Evolutionary conservation across 2,797 vertebrate species (phyloP).

Genomic region (Tangara arthus): DNA sequence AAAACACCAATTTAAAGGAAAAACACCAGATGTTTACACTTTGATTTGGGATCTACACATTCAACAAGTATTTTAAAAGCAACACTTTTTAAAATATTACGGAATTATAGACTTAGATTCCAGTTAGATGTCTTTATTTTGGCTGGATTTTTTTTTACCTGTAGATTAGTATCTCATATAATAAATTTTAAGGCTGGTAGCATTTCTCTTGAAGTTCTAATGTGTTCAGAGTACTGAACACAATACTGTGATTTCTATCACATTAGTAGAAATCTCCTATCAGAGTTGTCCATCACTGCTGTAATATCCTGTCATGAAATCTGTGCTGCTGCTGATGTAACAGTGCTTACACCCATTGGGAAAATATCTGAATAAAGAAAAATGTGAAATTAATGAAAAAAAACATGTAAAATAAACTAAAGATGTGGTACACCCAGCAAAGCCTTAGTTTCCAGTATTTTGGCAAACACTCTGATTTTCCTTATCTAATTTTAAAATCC

Average conservation of each 20-base stretch:
- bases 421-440: neutral
- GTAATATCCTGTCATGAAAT: neutral
- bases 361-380: neutral
- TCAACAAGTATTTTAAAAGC: neutral
- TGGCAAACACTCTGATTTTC: neutral
- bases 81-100: neutral
- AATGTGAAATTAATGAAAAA: neutral
- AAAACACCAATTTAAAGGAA: neutral
- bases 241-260: neutral
- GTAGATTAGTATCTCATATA: neutral
- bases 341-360: neutral
- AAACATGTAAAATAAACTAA: neutral
- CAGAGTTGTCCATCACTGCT: neutral
- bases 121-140: neutral
- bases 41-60: neutral
- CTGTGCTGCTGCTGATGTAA: neutral
- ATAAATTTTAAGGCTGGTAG: neutral
- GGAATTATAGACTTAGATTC: neutral
- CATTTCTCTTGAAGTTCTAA: neutral
- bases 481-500: neutral
- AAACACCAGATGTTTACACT: neutral
- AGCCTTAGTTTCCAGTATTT: neutral
- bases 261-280: neutral
- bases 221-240: neutral
- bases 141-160: neutral